Evolutionary conservation across 2,113 vertebrate species (phyloP).

Genomic region (Phodopus roborovskii): DNA sequence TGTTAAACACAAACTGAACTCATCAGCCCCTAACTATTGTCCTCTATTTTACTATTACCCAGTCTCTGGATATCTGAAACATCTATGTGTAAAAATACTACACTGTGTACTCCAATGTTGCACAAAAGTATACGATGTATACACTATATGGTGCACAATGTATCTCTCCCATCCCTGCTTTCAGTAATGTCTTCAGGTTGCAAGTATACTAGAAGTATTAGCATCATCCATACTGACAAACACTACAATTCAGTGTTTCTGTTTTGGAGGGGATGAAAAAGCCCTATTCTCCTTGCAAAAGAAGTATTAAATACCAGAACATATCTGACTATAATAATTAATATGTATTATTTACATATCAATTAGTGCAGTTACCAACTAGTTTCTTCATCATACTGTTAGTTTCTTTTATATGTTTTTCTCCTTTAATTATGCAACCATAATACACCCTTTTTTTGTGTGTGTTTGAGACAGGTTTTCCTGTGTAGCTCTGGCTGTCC

Average conservation of each 20-base stretch:
- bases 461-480: no score
- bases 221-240: not conserved
- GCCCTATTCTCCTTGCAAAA: not conserved
- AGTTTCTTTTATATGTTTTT: constrained; percentile 13
- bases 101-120: not conserved
- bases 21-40: constrained; percentile 18
- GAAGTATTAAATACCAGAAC: constrained; percentile 6
- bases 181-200: not conserved
- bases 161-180: not conserved
- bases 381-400: not conserved
- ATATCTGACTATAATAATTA: not conserved
- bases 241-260: not conserved
- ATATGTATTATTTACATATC: not conserved
- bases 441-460: not conserved
- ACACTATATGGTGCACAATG: not conserved
- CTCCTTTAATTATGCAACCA: not conserved
- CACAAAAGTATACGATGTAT: not conserved
- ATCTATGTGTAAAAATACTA: not conserved
- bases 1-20: not conserved
- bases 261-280: not conserved
- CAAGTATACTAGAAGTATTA: not conserved
- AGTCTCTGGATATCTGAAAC: not conserved
- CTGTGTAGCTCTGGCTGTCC: no score
- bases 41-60: not conserved
- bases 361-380: constrained; percentile 1